A percentile compares a stretch with the other conserved stretches of the same genome.
These are phyloP conservation scores for Butastur rufipennis DNA, from an alignment of 2,113 vertebrate species.

Conservation along the genomic window DNA sequence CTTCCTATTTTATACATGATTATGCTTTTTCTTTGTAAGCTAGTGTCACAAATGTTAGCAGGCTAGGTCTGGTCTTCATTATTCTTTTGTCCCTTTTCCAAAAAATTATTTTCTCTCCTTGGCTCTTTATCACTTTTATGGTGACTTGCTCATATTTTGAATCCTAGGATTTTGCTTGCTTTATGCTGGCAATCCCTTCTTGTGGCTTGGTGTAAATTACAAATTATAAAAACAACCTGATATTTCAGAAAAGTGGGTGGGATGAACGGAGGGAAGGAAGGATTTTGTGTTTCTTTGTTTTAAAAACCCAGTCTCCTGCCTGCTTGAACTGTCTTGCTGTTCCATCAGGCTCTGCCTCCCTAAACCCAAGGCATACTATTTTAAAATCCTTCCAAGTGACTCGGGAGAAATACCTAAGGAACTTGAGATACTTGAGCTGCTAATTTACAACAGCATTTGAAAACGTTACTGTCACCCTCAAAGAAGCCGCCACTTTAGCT, in stretches of 20 bases:
- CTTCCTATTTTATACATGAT: not conserved
- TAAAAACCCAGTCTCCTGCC: not conserved
- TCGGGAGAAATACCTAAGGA: not conserved
- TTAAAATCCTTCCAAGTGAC: not conserved
- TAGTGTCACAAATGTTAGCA: not conserved
- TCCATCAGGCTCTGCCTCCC: not conserved
- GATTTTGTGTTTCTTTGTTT: not conserved
- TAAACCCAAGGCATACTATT: not conserved
- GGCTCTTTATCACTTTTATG: not conserved
- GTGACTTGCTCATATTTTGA: not conserved
- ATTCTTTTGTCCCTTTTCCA: not conserved
- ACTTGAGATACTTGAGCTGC: not conserved
- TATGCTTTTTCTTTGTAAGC: not conserved
- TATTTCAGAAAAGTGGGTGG: conserved; percentile 15
- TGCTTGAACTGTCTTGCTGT: not conserved
- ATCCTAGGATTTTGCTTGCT: not conserved
- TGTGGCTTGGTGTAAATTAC: not conserved
- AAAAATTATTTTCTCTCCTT: not conserved
- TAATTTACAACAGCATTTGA: not conserved
- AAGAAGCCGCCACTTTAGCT: not conserved
- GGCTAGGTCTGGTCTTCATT: not conserved
- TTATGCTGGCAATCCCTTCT: not conserved
- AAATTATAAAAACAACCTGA: conserved; percentile 2
- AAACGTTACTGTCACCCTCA: not conserved
- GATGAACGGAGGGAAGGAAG: not conserved